Percentiles rank a stretch among this genome's conserved stretches.
Conservation (phyloP, 2,113 vertebrate species). For the Chitala chitala region DNA sequence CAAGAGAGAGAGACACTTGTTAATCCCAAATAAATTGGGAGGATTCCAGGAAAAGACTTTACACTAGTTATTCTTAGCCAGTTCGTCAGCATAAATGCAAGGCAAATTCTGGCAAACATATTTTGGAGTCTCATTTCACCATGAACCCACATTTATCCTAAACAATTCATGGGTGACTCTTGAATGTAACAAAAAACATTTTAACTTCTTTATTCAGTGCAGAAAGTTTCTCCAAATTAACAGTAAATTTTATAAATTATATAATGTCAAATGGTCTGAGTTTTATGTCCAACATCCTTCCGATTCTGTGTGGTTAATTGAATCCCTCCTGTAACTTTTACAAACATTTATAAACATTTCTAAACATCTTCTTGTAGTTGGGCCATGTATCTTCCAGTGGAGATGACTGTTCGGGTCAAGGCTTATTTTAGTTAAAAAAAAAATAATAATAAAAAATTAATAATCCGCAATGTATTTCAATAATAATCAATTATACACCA, state of each 20-base stretch:
- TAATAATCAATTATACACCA: no score
- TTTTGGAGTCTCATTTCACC: conserved; percentile 15
- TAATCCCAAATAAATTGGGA: conserved; percentile 47
- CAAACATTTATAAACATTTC: conserved; percentile 13
- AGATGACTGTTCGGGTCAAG: conserved; percentile 6
- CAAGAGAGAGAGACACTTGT: conserved; percentile 16
- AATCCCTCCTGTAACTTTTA: conserved; percentile 26
- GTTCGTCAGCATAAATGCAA: conserved; percentile 42
- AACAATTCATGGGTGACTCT: background rate
- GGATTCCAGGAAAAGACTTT: conserved; percentile 47
- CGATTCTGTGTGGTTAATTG: conserved; percentile 17
- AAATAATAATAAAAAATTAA: no score
- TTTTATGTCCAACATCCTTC: conserved; percentile 12
- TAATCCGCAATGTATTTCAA: no score
- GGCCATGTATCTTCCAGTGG: conserved; percentile 10
- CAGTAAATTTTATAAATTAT: background rate
- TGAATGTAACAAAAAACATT: background rate
- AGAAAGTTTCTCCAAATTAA: no score
- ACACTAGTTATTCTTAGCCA: conserved; percentile 50
- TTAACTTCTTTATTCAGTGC: background rate
- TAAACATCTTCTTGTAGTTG: conserved; percentile 35
- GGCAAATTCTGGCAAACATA: conserved; percentile 34
- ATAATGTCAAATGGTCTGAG: background rate
- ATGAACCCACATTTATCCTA: background rate
- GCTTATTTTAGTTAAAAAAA: background rate